Evolutionary conservation across 2,888 invertebrate species (phyloP), one percentile per base, ranked within the genome.

Genomic region (Leucania comma): DNA sequence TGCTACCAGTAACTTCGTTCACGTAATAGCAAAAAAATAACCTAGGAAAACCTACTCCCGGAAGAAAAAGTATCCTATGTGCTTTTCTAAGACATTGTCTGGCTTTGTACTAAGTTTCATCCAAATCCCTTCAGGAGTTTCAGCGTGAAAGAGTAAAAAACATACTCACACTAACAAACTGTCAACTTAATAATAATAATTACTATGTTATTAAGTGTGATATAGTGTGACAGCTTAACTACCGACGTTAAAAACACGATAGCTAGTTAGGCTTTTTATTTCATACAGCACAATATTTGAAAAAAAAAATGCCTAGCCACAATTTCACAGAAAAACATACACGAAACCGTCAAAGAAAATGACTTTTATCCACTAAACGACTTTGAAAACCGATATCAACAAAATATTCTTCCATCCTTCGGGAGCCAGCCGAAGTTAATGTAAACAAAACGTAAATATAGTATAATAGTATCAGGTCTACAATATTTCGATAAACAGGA

Each of bases 401-500:
- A 48, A 72, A 78, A 73, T 79, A 79, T 81, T 32, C 14, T 53
- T 14, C 6, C 59, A 48, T 82, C 64, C 61, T 79, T 8, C n/a
- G 67, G 53, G 73, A 85, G 64, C 57, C 60, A 74, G 66, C 51
- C 59, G 32, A 78, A 77, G 68, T 72, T 75, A 87, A 83, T 83
- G 82, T 83, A 85, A 87, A 82, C 85, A 83, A 81, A 87, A 84
- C 85, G 81, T 86, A 84, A 86, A 83, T 76, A 85, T 70, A 72
- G 58, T 38, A 59, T 78, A 75, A 80, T 75, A 71, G 75, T 73
- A 81, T 80, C 66, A 73, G 78, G 88, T 89, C 83, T 80, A 84
- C 82, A 83, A 80, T 83, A 83, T 86, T 90, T 90, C 90, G 91
- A 92, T 92, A 92, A 93, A 92, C 92, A 93, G 92, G 91, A 93